Evolutionary conservation across 2,888 invertebrate species (phyloP).

Genomic region (Cancer borealis): DNA sequence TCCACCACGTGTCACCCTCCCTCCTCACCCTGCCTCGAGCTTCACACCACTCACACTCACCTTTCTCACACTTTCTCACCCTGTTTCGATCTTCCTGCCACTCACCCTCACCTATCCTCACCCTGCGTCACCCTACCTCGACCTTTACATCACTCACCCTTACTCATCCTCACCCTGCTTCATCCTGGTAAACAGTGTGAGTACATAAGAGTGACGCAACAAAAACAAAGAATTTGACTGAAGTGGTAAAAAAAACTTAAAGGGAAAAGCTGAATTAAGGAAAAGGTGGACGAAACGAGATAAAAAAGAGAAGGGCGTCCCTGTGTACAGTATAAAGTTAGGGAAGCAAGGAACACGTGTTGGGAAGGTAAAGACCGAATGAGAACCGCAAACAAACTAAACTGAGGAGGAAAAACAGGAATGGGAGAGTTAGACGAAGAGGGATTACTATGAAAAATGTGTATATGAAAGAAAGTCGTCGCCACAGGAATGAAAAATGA

Average conservation of each 20-base stretch:
- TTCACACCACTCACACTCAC: neutral
- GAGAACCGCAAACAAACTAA: neutral
- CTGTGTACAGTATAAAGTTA: slow-evolving; percentile 17
- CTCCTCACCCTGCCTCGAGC: neutral
- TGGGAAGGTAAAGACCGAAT: neutral
- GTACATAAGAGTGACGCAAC: neutral
- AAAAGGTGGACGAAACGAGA: neutral
- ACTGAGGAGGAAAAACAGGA: neutral
- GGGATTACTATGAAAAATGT: neutral
- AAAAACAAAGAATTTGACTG: neutral
- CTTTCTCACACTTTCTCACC: neutral
- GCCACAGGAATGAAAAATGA: neutral
- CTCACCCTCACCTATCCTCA: neutral
- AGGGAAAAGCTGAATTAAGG: neutral
- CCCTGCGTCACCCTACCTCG: neutral
- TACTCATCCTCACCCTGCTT: neutral
- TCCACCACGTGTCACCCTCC: neutral
- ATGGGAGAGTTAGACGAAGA: neutral
- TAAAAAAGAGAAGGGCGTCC: neutral
- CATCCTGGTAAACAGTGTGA: neutral
- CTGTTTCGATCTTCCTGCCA: neutral
- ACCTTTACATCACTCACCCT: neutral
- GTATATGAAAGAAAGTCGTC: neutral
- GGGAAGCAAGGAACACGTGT: neutral
- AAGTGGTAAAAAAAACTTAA: neutral